These are phyloP conservation scores for Endotricha flammealis DNA, from an alignment of 2,888 invertebrate genomes.

Conservation along the genomic window DNA sequence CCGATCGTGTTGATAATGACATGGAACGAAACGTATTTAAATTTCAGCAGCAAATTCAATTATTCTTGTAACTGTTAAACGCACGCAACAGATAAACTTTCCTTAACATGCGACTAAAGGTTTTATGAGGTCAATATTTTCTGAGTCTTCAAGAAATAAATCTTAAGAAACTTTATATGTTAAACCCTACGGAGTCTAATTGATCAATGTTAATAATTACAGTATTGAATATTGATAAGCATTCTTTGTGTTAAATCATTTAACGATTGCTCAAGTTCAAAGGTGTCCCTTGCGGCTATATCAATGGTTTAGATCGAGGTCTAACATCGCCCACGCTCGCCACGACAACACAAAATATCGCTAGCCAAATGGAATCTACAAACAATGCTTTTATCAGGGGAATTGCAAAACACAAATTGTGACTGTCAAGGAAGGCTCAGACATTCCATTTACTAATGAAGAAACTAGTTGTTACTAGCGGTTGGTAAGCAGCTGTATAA, in stretches of 20 bases:
- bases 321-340: constrained; percentile 28
- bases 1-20: constrained; percentile 5
- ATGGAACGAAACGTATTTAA: neutral
- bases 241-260: constrained; percentile 18
- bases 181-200: too few species aligned
- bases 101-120: constrained; percentile 3
- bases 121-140: too few species aligned
- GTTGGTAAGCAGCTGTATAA: constrained; percentile 13
- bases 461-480: constrained; percentile 13
- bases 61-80: neutral
- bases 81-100: neutral
- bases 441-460: constrained; percentile 10
- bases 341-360: constrained; percentile 30
- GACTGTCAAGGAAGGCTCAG: constrained; percentile 12
- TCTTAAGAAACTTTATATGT: too few species aligned
- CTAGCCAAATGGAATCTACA: constrained; percentile 26
- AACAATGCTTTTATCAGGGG: constrained; percentile 27
- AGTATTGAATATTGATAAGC: constrained; percentile 6
- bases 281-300: constrained; percentile 37
- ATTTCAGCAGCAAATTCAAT: constrained; percentile 11
- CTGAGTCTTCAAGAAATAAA: too few species aligned
- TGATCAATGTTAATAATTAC: too few species aligned
- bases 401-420: constrained; percentile 26
- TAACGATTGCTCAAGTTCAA: constrained; percentile 43
- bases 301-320: constrained; percentile 29